Evolutionary conservation across 23 tunicate species (phyloP).

Genomic region (Ciona savignyi): DNA sequence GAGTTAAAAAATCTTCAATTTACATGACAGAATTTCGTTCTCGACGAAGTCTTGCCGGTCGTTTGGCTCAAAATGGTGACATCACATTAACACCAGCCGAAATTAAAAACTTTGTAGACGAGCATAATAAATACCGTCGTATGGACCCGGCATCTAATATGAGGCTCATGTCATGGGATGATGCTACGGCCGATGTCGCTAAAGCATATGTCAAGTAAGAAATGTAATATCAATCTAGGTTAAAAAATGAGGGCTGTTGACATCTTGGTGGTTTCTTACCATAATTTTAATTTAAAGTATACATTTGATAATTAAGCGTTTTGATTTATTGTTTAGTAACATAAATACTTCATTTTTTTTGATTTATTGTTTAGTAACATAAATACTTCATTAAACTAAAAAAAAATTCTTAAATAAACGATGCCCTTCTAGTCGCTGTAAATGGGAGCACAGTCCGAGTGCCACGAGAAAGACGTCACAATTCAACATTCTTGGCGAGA

Average conservation of each 20-base stretch:
- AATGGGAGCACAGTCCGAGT: neutral
- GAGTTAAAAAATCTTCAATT: too few species aligned
- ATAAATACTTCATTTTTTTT: too few species aligned
- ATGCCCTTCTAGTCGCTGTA: neutral
- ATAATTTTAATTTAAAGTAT: neutral
- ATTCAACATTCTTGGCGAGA: neutral
- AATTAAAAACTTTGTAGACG: neutral
- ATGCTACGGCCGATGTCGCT: slow-evolving; percentile 15
- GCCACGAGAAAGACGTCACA: neutral
- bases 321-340: too few species aligned
- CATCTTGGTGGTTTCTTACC: too few species aligned
- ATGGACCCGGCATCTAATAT: slow-evolving; percentile 13
- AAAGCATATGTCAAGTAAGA: slow-evolving; percentile 8
- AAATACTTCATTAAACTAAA: too few species aligned
- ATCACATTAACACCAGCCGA: neutral
- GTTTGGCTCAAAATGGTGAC: neutral
- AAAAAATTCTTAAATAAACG: too few species aligned
- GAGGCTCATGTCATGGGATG: slow-evolving; percentile 38
- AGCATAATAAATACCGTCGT: slow-evolving; percentile 10
- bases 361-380: too few species aligned
- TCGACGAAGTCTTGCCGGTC: neutral
- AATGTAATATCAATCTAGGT: neutral
- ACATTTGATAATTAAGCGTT: too few species aligned
- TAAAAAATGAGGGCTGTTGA: too few species aligned
- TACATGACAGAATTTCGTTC: neutral